These are phyloP conservation scores for Prunella strophiata DNA, from an alignment of 2,797 vertebrate genomes.

Conservation along the genomic window DNA sequence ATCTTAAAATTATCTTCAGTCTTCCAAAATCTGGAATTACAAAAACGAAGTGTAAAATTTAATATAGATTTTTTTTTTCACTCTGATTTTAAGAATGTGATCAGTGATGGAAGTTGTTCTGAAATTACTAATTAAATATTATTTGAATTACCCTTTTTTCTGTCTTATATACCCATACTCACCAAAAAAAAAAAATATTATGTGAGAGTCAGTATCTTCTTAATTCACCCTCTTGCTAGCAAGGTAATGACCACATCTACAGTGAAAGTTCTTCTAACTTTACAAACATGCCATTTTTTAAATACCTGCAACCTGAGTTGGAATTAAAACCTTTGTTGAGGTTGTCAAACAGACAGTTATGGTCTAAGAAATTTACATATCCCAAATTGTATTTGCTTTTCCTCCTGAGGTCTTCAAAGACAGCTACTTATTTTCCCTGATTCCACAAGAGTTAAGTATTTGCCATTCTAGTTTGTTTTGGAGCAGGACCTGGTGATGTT, in stretches of 20 bases:
- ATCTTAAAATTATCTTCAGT: background rate
- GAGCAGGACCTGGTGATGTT: background rate
- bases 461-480: background rate
- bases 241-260: background rate
- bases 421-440: background rate
- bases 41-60: background rate
- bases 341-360: background rate
- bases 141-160: background rate
- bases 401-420: background rate
- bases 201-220: background rate
- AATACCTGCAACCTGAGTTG: background rate
- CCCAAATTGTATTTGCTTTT: background rate
- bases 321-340: background rate
- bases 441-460: background rate
- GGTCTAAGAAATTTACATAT: background rate
- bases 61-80: fast-evolving
- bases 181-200: background rate
- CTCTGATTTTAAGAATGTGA: background rate
- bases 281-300: background rate
- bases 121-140: background rate
- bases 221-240: background rate
- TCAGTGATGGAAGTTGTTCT: background rate
- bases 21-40: background rate
- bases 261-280: background rate
- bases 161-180: background rate